Percentiles rank a stretch among this genome's conserved stretches.
Evolutionary conservation across 1,140 invertebrate species (phyloP).

Genomic region (Drosophila pruinosa): DNA sequence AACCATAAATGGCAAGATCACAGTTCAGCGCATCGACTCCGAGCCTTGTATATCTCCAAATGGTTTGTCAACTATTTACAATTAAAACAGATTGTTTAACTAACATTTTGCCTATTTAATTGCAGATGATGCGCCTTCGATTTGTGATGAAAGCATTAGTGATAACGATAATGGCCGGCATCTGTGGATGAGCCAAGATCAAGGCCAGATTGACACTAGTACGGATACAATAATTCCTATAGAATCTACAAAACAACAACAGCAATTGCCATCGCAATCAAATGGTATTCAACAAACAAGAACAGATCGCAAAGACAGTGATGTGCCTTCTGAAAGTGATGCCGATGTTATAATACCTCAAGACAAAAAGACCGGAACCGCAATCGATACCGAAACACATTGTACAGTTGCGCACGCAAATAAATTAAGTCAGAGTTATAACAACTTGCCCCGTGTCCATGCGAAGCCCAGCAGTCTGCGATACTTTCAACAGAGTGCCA

Average conservation of each 20-base stretch:
- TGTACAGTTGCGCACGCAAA: slow-evolving; percentile 29
- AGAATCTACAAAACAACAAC: slow-evolving; percentile 21
- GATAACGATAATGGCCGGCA: slow-evolving; percentile 52
- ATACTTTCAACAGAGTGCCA: slow-evolving; percentile 27
- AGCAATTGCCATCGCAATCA: not conserved
- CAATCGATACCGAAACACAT: slow-evolving; percentile 9
- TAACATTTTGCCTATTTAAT: not conserved
- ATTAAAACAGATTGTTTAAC: not conserved
- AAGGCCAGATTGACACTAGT: slow-evolving; percentile 81
- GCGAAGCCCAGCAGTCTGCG: slow-evolving; percentile 37
- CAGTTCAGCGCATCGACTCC: slow-evolving; percentile 32
- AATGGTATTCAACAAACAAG: slow-evolving; percentile 4
- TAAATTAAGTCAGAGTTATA: slow-evolving; percentile 59
- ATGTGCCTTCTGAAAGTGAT: slow-evolving; percentile 20
- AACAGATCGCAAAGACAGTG: slow-evolving; percentile 7
- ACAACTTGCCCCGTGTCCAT: slow-evolving; percentile 68
- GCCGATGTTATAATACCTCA: slow-evolving; percentile 24
- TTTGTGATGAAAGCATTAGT: slow-evolving; percentile 41
- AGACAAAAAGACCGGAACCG: slow-evolving; percentile 11
- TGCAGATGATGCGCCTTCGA: slow-evolving; percentile 44
- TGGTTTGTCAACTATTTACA: slow-evolving; percentile 2
- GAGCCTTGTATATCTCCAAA: slow-evolving; percentile 29
- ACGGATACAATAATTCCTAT: slow-evolving; percentile 83
- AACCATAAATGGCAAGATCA: slow-evolving; percentile 31
- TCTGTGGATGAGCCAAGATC: slow-evolving; percentile 49